A percentile compares a stretch with the other conserved stretches of the same genome.
Evolutionary conservation across 1,140 invertebrate species (phyloP).

Genomic region (Drosophila watanabei): DNA sequence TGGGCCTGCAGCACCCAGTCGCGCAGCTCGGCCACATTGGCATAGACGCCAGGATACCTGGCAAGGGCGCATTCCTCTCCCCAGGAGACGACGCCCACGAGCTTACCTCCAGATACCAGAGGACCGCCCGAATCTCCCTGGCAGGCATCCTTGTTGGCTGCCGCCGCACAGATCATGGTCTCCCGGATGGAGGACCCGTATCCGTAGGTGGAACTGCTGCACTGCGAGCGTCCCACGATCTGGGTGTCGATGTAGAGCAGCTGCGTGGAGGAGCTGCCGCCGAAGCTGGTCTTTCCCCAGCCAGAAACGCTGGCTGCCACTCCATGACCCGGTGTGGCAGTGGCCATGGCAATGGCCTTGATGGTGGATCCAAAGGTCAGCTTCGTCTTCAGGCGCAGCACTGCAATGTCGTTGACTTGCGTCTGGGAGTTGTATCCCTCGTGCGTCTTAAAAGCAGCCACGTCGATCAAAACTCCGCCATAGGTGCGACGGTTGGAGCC

Average conservation of each 20-base stretch:
- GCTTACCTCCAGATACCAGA: constrained; percentile 59
- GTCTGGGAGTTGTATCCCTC: constrained; percentile 37
- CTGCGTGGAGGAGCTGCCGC: constrained; percentile 12
- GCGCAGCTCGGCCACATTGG: constrained; percentile 50
- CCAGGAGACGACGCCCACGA: constrained; percentile 69
- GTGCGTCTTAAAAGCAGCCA: constrained; percentile 52
- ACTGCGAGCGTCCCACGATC: constrained; percentile 55
- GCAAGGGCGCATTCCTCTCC: constrained; percentile 58
- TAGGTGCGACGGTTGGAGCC: constrained; percentile 39
- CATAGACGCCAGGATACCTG: constrained; percentile 54
- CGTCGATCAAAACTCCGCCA: constrained; percentile 54
- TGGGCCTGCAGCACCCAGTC: constrained; percentile 45
- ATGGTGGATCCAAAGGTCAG: constrained; percentile 79
- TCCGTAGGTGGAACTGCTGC: constrained; percentile 52
- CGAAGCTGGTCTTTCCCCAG: constrained; percentile 80
- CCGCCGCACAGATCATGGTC: constrained; percentile 71
- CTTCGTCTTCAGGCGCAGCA: constrained; percentile 82
- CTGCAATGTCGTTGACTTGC: constrained; percentile 86
- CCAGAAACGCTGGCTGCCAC: constrained; percentile 81
- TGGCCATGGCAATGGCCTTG: constrained; percentile 76
- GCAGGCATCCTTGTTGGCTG: constrained; percentile 66
- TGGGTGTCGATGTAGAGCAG: constrained; percentile 61
- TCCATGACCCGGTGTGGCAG: constrained; percentile 47
- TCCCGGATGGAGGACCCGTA: constrained; percentile 54
- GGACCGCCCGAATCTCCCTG: constrained; percentile 79